Base-by-base conservation (phyloP, 1,140 invertebrate genomes). In the Leptinotarsa undecemlineata region DNA sequence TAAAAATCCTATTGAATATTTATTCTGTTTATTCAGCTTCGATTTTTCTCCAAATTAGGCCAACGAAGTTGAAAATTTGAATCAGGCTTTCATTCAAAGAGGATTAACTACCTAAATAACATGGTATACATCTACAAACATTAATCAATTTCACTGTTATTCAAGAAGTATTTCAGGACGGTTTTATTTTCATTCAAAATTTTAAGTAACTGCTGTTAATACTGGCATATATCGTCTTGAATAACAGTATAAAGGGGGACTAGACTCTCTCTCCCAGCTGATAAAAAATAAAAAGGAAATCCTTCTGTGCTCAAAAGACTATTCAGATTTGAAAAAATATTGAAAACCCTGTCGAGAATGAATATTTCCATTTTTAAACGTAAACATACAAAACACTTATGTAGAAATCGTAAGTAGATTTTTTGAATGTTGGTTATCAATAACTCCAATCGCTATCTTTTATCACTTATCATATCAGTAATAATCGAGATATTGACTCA, bases 161-260 rank as follows among this genome's bases (percentile, higher is more conserved):
- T 77, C 73, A 81, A 82, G 79, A 81, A 76, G 75, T 82, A 73
- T 71, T 74, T 79, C 51, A 68, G 83, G 82, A 84, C 82, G 83
- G 82, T 84, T 82, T 79, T 79, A 82, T 76, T 74, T 78, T 76
- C 79, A 79, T 80, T 77, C 74, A 57, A 74, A 74, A 70, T 75
- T 61, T 69, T 74, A 64, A 75, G 57, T 75, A 72, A 61, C 51
- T 75, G 67, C 69, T 74, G 48, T 72, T 78, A 84, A 84, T 84
- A 84, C 81, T 84, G 82, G 82, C 82, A 82, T 78, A 78, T 80
- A 81, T 81, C 81, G 81, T 80, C 81, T 80, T 78, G 78, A 74
- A 73, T 76, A 78, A 78, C 79, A 72, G 75, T 76, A 77, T 77
- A 79, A 78, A 79, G 76, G 80, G 71, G 73, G 83, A 84, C 83